These are phyloP conservation scores for Pantherophis alleghaniensis DNA, from an alignment of 2,797 vertebrate species.

Conservation along the genomic window DNA sequence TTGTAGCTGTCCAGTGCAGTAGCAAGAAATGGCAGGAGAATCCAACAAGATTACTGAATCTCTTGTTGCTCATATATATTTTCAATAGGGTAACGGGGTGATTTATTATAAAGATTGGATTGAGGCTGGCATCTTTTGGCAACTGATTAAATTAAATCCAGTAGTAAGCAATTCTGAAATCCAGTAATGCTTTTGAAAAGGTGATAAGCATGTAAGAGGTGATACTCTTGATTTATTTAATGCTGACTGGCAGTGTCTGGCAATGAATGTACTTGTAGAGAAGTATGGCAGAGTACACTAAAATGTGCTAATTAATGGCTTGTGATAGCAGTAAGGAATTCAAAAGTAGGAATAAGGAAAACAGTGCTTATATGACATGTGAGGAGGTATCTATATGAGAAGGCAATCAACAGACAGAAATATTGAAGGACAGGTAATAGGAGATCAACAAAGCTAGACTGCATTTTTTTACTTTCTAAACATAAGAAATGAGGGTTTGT, in stretches of 20 bases:
- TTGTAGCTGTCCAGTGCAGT: not conserved
- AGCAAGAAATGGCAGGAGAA: not conserved
- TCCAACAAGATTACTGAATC: not conserved
- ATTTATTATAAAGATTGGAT: not conserved
- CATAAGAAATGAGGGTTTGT: not conserved
- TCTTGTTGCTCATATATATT: not conserved
- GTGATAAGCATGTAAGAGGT: not conserved
- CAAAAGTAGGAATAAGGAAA: not conserved
- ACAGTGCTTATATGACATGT: not conserved
- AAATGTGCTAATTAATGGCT: not conserved
- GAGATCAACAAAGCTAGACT: not conserved
- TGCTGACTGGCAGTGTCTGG: not conserved
- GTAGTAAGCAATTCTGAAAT: not conserved
- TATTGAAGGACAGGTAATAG: not conserved
- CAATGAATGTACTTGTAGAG: not conserved
- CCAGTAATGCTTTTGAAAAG: not conserved
- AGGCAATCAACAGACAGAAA: not conserved
- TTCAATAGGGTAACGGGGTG: not conserved
- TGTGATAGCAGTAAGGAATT: not conserved
- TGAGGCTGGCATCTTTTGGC: not conserved
- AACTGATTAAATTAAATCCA: not conserved
- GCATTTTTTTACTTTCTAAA: not conserved
- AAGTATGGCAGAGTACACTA: not conserved
- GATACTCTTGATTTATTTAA: not conserved
- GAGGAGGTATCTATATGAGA: not conserved